Percentiles rank a stretch among this genome's conserved stretches.
Conservation (phyloP, 2,797 vertebrate species). For the Acanthurus lineatus region DNA sequence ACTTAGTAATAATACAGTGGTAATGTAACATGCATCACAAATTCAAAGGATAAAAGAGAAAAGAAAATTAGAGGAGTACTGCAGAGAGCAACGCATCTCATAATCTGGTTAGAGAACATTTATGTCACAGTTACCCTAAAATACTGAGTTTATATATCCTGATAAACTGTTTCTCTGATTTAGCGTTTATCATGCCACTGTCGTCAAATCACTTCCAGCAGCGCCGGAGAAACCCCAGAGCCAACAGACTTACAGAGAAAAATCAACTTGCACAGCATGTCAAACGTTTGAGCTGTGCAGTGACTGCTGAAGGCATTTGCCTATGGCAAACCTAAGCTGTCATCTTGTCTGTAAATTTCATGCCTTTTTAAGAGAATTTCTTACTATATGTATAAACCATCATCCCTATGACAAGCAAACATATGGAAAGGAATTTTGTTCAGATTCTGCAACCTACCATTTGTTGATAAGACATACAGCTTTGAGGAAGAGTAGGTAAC, state of each 20-base stretch:
- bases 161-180: slow-evolving; percentile 14
- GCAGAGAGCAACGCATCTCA: background rate
- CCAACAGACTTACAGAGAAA: slow-evolving; percentile 19
- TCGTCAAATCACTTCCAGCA: slow-evolving; percentile 32
- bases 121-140: background rate
- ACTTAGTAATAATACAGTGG: background rate
- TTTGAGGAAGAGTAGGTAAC: slow-evolving; percentile 65
- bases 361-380: slow-evolving; percentile 4
- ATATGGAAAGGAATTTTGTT: background rate
- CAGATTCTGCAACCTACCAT: background rate
- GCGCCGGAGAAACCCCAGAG: slow-evolving; percentile 18
- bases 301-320: slow-evolving; percentile 78
- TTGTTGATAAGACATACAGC: background rate
- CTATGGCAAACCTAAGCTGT: slow-evolving; percentile 62
- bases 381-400: background rate
- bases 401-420: background rate
- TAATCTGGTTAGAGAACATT: background rate
- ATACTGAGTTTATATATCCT: background rate
- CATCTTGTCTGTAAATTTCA: slow-evolving; percentile 38
- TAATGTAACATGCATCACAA: background rate
- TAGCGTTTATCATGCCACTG: background rate
- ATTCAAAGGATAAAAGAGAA: background rate
- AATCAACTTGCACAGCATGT: slow-evolving; percentile 71
- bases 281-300: slow-evolving; percentile 77
- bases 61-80: background rate